These are phyloP conservation scores for Trypoxylon attenuatum DNA, from an alignment of 2,888 invertebrate species.

Conservation along the genomic window DNA sequence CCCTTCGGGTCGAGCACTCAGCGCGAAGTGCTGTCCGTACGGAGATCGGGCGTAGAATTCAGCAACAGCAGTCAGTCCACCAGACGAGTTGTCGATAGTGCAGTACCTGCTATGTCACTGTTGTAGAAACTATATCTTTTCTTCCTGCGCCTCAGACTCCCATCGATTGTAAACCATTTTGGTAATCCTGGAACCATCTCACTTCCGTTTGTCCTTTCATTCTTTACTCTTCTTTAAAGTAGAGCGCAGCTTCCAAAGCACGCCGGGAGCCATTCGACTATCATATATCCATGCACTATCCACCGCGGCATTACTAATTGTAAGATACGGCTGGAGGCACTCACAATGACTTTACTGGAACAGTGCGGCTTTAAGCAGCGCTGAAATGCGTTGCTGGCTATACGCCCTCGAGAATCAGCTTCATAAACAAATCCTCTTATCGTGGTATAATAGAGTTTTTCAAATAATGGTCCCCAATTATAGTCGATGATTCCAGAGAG, in stretches of 20 bases:
- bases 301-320: slow-evolving; percentile 26
- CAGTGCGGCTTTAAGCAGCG: too few relatives aligned
- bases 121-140: slow-evolving; percentile 60
- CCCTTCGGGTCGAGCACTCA: slow-evolving; percentile 32
- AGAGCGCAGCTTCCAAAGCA: slow-evolving; percentile 48
- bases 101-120: slow-evolving; percentile 65
- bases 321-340: slow-evolving; percentile 19
- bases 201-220: slow-evolving; percentile 19
- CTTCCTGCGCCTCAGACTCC: slow-evolving; percentile 38
- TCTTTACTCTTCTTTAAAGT: slow-evolving; percentile 36
- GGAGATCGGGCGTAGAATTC: slow-evolving; percentile 54
- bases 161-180: slow-evolving; percentile 31
- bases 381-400: slow-evolving; percentile 2
- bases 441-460: too few relatives aligned
- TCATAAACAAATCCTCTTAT: slow-evolving; percentile 18
- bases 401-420: slow-evolving; percentile 24
- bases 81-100: slow-evolving; percentile 73
- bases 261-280: slow-evolving; percentile 43
- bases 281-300: slow-evolving; percentile 41
- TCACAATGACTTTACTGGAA: slow-evolving; percentile 45
- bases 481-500: neutral
- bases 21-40: slow-evolving; percentile 41
- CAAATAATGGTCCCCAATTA: neutral
- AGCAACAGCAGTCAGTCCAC: slow-evolving; percentile 74
- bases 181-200: slow-evolving; percentile 11